phyloP scores from a whole-genome alignment of 2,797 vertebrate genomes.

The Tangara arthus region DNA sequence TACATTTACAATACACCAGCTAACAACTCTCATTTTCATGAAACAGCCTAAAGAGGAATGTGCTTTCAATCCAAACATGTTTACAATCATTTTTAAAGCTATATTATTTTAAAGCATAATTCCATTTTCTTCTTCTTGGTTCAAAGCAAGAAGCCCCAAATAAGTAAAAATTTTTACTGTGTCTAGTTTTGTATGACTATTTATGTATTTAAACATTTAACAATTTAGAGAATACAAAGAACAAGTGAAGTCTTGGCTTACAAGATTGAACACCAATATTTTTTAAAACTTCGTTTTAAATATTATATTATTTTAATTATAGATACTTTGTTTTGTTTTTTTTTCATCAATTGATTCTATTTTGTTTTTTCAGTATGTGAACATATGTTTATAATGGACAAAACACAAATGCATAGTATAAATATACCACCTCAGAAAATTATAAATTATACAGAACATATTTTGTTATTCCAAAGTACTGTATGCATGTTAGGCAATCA shows the following conservation, averaged over 20 bases:
- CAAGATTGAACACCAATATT: neutral
- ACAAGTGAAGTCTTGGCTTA: neutral
- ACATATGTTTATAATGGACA: neutral
- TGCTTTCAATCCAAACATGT: neutral
- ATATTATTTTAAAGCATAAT: neutral
- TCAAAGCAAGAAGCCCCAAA: neutral
- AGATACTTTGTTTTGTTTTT: rapidly evolving
- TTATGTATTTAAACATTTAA: neutral
- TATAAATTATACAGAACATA: neutral
- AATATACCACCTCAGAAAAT: neutral
- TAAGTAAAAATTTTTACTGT: neutral
- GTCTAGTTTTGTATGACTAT: neutral
- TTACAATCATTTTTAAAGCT: neutral
- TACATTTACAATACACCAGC: neutral
- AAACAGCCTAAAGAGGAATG: neutral
- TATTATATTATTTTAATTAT: neutral
- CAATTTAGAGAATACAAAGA: neutral
- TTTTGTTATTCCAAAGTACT: neutral
- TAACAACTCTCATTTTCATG: neutral
- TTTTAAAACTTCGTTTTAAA: neutral
- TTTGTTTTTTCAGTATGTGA: neutral
- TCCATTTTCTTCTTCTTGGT: neutral
- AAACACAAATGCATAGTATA: neutral
- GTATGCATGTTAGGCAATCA: neutral
- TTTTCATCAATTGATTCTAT: neutral